Base-by-base conservation (phyloP, 2,113 vertebrate species). In the Nesoenas mayeri region DNA sequence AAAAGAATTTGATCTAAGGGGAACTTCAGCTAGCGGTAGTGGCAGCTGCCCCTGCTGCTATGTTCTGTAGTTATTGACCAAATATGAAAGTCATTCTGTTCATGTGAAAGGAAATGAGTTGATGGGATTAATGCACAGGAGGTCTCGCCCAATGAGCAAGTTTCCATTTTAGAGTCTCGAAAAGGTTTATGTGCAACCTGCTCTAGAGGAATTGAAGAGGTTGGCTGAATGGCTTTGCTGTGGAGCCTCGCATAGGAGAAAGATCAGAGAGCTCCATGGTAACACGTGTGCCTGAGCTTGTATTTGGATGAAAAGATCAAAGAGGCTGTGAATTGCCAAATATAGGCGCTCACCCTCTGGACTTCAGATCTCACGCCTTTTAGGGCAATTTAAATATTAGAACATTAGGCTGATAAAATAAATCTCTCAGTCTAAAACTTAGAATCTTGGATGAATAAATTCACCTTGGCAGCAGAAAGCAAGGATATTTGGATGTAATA, bases 381-480 rank as follows among this genome's bases (percentile, higher is more conserved):
- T 81, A 91, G 73, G 80, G 83, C 50, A 95, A 81, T 92, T 94
- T 96, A 93, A 78, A 40, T 94, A 95, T 93, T 88, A 92, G 87
- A 93, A 82, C 83, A 91, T 58, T 57, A 67, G 78, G 62, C 78
- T 92, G 89, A 95, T 96, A 93, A 93, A 97, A 92, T 90, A 94
- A 95, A 84, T 87, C 75, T 75, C 20, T 61, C 13, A 10, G 80
- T 94, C 93, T 85, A 78, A 96, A 92, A 51, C 50, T 79, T 91
- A 91, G 74, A 66, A 4, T 91, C 74, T 60, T 62, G 86, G 47
- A 86, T 93, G 72, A 75, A 87, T 90, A 85, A 95, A 92, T 84
- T 95, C 93, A 96, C 92, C 95, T 96, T 92, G 80, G 69, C 75
- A 74, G 62, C 38, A 34, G 70, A 94, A 95, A 34, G 88, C 83